These are phyloP conservation scores for Maconellicoccus hirsutus DNA, from an alignment of 1,140 invertebrate genomes.

Conservation along the genomic window DNA sequence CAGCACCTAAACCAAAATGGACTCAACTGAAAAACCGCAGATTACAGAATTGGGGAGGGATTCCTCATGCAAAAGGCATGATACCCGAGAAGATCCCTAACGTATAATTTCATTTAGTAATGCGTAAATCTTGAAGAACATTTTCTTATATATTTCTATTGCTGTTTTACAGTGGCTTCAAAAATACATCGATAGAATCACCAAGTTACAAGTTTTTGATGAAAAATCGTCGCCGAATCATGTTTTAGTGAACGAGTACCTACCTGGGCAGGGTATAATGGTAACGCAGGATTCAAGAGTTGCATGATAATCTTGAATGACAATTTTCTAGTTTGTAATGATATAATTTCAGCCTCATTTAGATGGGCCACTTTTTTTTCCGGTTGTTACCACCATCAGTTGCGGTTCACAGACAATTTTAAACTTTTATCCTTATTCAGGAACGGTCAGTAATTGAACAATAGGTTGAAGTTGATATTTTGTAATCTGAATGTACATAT, in stretches of 20 bases:
- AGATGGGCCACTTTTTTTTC: constrained; percentile 88
- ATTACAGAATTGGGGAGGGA: constrained; percentile 92
- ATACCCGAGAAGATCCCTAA: constrained; percentile 75
- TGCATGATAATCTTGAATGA: not conserved
- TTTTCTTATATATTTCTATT: not conserved
- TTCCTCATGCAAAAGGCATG: constrained; percentile 88
- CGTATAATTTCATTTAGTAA: constrained; percentile 37
- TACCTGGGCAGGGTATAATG: constrained; percentile 84
- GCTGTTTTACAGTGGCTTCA: constrained; percentile 61
- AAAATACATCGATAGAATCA: constrained; percentile 59
- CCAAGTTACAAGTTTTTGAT: constrained; percentile 58
- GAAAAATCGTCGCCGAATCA: constrained; percentile 72
- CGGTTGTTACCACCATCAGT: constrained; percentile 83
- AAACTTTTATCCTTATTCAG: constrained; percentile 52
- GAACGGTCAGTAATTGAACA: too few species aligned
- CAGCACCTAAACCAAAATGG: constrained; percentile 88
- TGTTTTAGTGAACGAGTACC: constrained; percentile 92
- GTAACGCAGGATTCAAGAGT: constrained; percentile 35
- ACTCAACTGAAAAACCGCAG: constrained; percentile 79
- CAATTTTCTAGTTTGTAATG: constrained; percentile 25
- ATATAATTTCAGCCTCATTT: constrained; percentile 66
- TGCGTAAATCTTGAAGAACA: too few species aligned
- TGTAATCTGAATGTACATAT: too few species aligned
- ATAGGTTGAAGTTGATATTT: too few species aligned
- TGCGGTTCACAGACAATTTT: constrained; percentile 81